phyloP scores from a whole-genome alignment of 2,888 invertebrate species.

The Brenthis ino region DNA sequence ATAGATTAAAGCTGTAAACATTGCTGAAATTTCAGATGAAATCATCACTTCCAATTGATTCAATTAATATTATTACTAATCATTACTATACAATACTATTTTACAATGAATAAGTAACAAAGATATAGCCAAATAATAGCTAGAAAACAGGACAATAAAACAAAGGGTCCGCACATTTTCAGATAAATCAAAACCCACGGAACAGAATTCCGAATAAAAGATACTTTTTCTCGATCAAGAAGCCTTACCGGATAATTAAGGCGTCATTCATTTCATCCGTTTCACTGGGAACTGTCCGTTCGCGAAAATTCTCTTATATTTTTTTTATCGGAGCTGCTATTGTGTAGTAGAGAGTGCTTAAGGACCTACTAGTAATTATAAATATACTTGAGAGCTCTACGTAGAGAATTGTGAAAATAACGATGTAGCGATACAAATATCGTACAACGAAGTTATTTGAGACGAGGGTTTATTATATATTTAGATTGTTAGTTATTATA shows the following conservation, averaged over 20 bases:
- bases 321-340: slow-evolving; percentile 34
- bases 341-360: slow-evolving; percentile 24
- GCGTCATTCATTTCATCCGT: slow-evolving; percentile 62
- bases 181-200: slow-evolving; percentile 35
- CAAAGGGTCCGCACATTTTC: slow-evolving; percentile 19
- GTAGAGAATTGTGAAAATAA: not conserved
- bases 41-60: too few relatives aligned
- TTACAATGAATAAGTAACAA: not conserved
- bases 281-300: slow-evolving; percentile 46
- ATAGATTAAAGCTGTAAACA: too few relatives aligned
- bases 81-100: not conserved
- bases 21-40: too few relatives aligned
- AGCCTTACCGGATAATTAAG: slow-evolving; percentile 74
- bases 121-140: slow-evolving; percentile 8
- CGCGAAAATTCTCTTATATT: slow-evolving; percentile 36
- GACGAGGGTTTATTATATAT: too few relatives aligned
- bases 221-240: slow-evolving; percentile 45
- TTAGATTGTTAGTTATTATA: too few relatives aligned
- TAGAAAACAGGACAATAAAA: slow-evolving; percentile 11
- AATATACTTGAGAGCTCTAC: slow-evolving; percentile 27
- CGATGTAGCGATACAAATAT: too few relatives aligned
- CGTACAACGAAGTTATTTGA: too few relatives aligned
- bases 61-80: too few relatives aligned
- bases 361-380: slow-evolving; percentile 34
- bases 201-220: slow-evolving; percentile 37